Evolutionary conservation across 2,888 invertebrate species (phyloP).

Genomic region (Sympetrum striolatum): DNA sequence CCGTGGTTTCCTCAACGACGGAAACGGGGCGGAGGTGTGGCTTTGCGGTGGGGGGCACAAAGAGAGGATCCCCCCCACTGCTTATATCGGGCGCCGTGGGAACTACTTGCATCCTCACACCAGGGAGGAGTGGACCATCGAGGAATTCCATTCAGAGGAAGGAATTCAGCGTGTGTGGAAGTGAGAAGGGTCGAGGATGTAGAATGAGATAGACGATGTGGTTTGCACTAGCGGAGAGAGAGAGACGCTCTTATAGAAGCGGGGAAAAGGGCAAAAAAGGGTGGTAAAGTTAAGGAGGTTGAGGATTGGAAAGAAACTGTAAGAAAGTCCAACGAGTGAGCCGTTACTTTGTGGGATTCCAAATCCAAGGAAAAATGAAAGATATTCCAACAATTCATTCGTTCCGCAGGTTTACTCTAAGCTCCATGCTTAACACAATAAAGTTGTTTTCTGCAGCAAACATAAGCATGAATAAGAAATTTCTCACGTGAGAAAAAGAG

Average conservation of each 20-base stretch:
- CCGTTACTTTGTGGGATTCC: too few species aligned
- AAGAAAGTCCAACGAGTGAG: neutral
- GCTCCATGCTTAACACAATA: too few species aligned
- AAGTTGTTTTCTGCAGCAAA: too few species aligned
- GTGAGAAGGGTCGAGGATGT: neutral
- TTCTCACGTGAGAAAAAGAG: too few species aligned
- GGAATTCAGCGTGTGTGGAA: neutral
- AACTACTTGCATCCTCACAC: neutral
- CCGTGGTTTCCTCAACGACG: neutral
- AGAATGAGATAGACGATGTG: neutral
- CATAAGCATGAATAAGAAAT: too few species aligned
- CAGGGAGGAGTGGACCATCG: neutral
- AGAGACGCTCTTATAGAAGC: neutral
- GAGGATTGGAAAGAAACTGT: neutral
- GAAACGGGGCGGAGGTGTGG: neutral
- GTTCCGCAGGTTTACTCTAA: too few species aligned
- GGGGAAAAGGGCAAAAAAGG: neutral
- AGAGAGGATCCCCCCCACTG: neutral
- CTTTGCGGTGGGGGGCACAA: conserved; percentile 13
- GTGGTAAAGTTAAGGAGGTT: neutral
- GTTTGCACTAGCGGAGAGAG: neutral
- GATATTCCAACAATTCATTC: too few species aligned
- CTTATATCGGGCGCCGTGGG: neutral
- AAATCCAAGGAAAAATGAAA: too few species aligned
- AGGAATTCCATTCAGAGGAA: conserved; percentile 22